These are phyloP conservation scores for Psittacula derbiana DNA, from an alignment of 2,797 vertebrate genomes.

Conservation along the genomic window DNA sequence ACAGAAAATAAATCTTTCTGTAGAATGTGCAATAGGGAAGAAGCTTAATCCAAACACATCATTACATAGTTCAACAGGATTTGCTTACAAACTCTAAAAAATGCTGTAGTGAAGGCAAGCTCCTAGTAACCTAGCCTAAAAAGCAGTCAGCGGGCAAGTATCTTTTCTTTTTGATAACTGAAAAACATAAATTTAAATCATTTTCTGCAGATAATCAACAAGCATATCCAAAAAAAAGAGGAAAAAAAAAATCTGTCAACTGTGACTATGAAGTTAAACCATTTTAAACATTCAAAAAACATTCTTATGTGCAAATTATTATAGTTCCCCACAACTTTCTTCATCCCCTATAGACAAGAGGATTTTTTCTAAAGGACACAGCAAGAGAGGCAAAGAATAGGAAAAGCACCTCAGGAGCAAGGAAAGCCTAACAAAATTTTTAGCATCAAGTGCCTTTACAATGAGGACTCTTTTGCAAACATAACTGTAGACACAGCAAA, in stretches of 20 bases:
- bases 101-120: background rate
- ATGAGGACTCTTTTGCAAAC: background rate
- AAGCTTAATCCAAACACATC: conserved; percentile 2
- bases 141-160: background rate
- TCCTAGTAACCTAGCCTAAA: background rate
- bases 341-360: background rate
- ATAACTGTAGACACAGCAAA: background rate
- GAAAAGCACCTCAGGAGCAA: background rate
- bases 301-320: background rate
- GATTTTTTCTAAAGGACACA: background rate
- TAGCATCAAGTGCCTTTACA: background rate
- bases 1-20: background rate
- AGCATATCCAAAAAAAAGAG: background rate
- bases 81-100: background rate
- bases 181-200: background rate
- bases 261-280: background rate
- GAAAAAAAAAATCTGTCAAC: background rate
- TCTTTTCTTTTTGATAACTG: background rate
- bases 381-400: background rate
- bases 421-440: background rate
- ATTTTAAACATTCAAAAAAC: background rate
- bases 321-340: background rate
- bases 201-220: background rate
- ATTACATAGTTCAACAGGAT: background rate
- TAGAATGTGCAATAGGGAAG: background rate